A percentile compares a stretch with the other conserved stretches of the same genome.
phyloP scores from a whole-genome alignment of 2,113 vertebrate genomes.

The Nerophis lumbriciformis region DNA sequence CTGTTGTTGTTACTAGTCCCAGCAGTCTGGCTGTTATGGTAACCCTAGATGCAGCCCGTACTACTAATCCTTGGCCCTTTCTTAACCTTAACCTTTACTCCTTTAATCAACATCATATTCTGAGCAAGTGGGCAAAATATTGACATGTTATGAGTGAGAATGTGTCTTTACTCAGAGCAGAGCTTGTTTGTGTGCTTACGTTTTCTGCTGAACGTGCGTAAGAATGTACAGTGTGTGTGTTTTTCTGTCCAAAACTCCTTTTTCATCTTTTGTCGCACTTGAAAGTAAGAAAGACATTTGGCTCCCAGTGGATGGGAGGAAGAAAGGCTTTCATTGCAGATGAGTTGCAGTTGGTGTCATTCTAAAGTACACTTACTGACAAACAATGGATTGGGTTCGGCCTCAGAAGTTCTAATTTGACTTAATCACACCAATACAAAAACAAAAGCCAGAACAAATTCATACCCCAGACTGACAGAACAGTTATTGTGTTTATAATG shows the following conservation, averaged over 20 bases:
- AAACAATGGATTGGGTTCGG: conserved; percentile 42
- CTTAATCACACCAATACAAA: conserved; percentile 54
- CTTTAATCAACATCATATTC: conserved; percentile 79
- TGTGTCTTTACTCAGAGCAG: conserved; percentile 49
- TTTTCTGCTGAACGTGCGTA: conserved; percentile 10
- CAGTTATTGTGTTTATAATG: conserved; percentile 37
- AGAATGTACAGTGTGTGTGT: conserved; percentile 17
- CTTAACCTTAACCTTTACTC: conserved; percentile 76
- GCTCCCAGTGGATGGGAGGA: conserved; percentile 60
- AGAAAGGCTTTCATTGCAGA: conserved; percentile 60
- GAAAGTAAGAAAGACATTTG: conserved; percentile 60
- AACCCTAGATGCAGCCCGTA: conserved; percentile 69
- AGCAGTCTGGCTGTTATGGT: conserved; percentile 73
- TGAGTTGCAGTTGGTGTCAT: conserved; percentile 46
- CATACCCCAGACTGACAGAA: conserved; percentile 53
- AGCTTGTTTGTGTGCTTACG: conserved; percentile 41
- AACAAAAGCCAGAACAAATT: conserved; percentile 54
- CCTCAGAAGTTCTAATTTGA: conserved; percentile 58
- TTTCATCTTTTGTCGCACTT: conserved; percentile 55
- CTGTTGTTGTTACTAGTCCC: conserved; percentile 77
- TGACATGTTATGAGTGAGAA: conserved; percentile 64
- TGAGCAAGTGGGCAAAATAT: conserved; percentile 70
- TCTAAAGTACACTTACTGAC: conserved; percentile 45
- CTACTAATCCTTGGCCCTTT: conserved; percentile 71
- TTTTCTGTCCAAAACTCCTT: conserved; percentile 34